Percentiles rank a stretch among this genome's conserved stretches.
Evolutionary conservation across 1,140 invertebrate species (phyloP).

Genomic region (Procambarus clarkii): DNA sequence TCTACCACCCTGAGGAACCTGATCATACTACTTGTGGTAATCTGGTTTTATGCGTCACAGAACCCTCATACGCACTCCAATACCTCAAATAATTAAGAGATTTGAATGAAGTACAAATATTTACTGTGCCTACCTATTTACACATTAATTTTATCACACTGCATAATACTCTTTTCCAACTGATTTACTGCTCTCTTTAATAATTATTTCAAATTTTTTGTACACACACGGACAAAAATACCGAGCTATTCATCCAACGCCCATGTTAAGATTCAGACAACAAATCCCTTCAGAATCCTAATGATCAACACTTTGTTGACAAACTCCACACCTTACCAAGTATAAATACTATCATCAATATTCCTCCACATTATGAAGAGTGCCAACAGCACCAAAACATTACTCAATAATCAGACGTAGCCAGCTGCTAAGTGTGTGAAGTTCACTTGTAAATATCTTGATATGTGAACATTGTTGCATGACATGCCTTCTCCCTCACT

Average conservation of each 20-base stretch:
- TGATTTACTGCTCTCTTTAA: not conserved
- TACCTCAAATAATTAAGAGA: not conserved
- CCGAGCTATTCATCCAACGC: not conserved
- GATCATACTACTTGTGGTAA: too few species aligned
- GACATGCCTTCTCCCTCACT: too few species aligned
- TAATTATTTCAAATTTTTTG: not conserved
- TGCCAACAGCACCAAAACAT: not conserved
- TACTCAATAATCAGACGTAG: not conserved
- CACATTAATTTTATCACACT: not conserved
- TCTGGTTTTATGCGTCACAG: too few species aligned
- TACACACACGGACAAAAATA: not conserved
- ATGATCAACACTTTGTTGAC: not conserved
- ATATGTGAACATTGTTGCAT: not conserved
- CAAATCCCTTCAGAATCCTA: not conserved
- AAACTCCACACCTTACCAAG: not conserved
- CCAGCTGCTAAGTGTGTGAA: not conserved
- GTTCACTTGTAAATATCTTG: not conserved
- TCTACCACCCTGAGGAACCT: too few species aligned
- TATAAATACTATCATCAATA: not conserved
- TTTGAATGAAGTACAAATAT: not conserved
- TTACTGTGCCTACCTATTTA: conserved; percentile 2
- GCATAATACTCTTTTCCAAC: not conserved
- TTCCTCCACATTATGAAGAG: not conserved
- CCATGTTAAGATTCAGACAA: too few species aligned
- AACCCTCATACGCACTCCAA: not conserved